phyloP scores from a whole-genome alignment of 2,888 invertebrate species.

The Cacoxenus indagator region DNA sequence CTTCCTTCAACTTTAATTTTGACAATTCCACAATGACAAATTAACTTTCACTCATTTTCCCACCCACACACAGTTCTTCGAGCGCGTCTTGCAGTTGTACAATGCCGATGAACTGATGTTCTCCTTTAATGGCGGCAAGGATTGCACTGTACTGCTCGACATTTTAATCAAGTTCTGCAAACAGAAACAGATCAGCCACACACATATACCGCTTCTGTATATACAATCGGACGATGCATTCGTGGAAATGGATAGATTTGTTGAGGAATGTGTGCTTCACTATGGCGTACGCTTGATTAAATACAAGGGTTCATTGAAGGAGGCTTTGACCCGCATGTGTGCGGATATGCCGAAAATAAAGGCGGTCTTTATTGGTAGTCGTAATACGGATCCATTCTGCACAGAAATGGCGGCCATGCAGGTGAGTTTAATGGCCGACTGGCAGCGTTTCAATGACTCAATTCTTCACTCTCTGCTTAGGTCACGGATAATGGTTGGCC shows the following conservation, averaged over 20 bases:
- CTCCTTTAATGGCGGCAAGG: constrained; percentile 98
- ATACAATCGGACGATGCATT: constrained; percentile 86
- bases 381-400: constrained; percentile 89
- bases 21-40: too few relatives aligned
- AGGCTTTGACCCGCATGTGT: constrained; percentile 77
- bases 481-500: constrained; percentile 94
- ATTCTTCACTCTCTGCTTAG: constrained; percentile 67
- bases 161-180: constrained; percentile 70
- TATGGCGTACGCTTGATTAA: constrained; percentile 82
- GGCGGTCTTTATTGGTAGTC: constrained; percentile 92
- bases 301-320: constrained; percentile 80
- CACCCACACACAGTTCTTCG: constrained; percentile 73
- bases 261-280: constrained; percentile 77
- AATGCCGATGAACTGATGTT: constrained; percentile 84
- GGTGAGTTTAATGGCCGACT: constrained; percentile 70
- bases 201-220: constrained; percentile 80
- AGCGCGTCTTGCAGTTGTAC: constrained; percentile 76
- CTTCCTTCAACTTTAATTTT: too few relatives aligned
- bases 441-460: not conserved
- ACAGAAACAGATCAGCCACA: constrained; percentile 64
- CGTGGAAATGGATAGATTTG: constrained; percentile 88
- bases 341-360: constrained; percentile 76
- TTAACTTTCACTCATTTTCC: not conserved
- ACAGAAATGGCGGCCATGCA: constrained; percentile 78
- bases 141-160: constrained; percentile 93